Percentiles rank a stretch among this genome's conserved stretches.
phyloP scores from a whole-genome alignment of 1,140 invertebrate genomes.

The Pemphigus obesinymphae region DNA sequence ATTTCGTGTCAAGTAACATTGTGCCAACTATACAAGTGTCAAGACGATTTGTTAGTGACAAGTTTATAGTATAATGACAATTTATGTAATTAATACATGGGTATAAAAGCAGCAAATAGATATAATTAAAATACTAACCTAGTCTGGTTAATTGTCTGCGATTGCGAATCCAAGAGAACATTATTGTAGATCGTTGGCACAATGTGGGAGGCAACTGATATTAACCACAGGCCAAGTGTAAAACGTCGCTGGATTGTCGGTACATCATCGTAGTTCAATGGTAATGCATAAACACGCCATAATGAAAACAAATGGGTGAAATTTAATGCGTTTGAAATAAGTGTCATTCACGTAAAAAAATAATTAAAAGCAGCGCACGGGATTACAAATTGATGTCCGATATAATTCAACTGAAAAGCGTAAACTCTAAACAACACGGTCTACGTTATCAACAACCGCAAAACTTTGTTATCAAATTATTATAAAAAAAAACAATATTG shows the following conservation, averaged over 20 bases:
- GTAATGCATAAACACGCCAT: not conserved
- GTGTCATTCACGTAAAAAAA: not conserved
- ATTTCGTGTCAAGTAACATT: not conserved
- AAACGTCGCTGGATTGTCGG: not conserved
- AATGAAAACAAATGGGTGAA: not conserved
- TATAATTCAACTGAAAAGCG: not conserved
- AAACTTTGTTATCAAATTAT: no score
- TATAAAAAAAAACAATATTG: no score
- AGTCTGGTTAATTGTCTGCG: conserved; percentile 22
- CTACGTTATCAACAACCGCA: not conserved
- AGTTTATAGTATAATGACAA: not conserved
- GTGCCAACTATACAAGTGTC: not conserved
- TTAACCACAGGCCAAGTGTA: conserved; percentile 4
- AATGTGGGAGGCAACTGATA: not conserved
- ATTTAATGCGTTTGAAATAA: not conserved
- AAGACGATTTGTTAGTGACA: not conserved
- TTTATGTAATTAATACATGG: not conserved
- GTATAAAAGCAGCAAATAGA: not conserved
- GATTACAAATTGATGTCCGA: not conserved
- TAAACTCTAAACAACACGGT: not conserved
- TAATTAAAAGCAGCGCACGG: not conserved
- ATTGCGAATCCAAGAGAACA: conserved; percentile 33
- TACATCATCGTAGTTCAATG: not conserved
- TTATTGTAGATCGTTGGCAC: not conserved
- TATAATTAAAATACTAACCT: not conserved